Evolutionary conservation across 1,140 invertebrate species (phyloP).

Genomic region (Drosophila takahashii): DNA sequence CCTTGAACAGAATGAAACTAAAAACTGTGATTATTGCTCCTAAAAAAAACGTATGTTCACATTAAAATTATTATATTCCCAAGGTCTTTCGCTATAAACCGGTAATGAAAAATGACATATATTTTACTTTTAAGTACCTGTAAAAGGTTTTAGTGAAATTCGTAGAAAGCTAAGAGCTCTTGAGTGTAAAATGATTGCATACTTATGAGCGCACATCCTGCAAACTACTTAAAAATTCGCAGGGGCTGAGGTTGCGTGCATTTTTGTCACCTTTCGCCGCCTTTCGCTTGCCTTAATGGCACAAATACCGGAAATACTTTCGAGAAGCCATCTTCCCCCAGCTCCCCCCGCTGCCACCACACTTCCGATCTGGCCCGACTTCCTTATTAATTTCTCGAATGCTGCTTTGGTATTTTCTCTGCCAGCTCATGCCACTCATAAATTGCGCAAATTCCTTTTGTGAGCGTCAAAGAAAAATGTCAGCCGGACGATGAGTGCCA

Average conservation of each 20-base stretch:
- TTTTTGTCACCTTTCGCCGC: slow-evolving; percentile 66
- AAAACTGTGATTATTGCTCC: too few relatives aligned
- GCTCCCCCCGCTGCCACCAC: neutral
- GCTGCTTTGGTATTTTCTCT: slow-evolving; percentile 68
- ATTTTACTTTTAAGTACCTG: too few relatives aligned
- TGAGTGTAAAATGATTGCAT: neutral
- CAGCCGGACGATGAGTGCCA: neutral
- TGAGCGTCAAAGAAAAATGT: slow-evolving; percentile 63
- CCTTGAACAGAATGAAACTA: too few relatives aligned
- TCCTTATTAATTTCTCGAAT: slow-evolving; percentile 70
- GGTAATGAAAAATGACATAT: too few relatives aligned
- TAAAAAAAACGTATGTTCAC: too few relatives aligned
- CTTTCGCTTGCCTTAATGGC: slow-evolving; percentile 54
- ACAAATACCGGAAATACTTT: slow-evolving; percentile 70
- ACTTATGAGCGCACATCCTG: neutral
- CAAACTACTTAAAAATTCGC: slow-evolving; percentile 1
- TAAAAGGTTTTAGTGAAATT: neutral
- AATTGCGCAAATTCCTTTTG: slow-evolving; percentile 80
- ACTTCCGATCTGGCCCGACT: slow-evolving; percentile 37
- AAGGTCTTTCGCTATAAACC: too few relatives aligned
- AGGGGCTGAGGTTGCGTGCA: slow-evolving; percentile 15
- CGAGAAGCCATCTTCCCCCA: slow-evolving; percentile 25
- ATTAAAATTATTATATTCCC: too few relatives aligned
- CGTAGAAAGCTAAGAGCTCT: slow-evolving; percentile 41
- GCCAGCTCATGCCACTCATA: slow-evolving; percentile 56